Conservation (phyloP, 2,888 invertebrate species). For the Pyrocoelia pectoralis region DNA sequence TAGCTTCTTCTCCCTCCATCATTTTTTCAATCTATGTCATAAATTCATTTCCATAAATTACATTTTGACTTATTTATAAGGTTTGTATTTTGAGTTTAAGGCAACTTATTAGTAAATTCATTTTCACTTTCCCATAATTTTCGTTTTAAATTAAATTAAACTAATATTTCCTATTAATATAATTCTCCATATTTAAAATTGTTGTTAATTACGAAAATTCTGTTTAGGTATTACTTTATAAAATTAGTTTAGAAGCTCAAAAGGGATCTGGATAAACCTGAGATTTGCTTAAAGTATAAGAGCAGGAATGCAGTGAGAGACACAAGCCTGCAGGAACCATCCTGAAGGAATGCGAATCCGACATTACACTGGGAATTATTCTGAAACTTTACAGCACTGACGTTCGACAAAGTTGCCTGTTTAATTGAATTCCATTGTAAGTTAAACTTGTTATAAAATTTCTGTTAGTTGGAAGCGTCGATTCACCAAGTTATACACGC, state of each 20-base stretch:
- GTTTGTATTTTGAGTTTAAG: no score
- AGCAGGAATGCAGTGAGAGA: conserved; percentile 35
- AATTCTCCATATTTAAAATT: no score
- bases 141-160: no score
- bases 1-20: no score
- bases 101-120: no score
- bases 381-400: conserved; percentile 48
- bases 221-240: conserved; percentile 15
- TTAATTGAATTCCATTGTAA: conserved; percentile 57
- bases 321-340: conserved; percentile 40
- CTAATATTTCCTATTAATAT: no score
- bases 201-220: not conserved
- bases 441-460: conserved; percentile 53
- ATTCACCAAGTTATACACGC: conserved; percentile 31
- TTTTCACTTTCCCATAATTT: no score
- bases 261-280: conserved; percentile 22
- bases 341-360: conserved; percentile 50
- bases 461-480: conserved; percentile 35
- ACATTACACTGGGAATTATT: conserved; percentile 54
- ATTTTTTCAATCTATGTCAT: no score
- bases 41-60: no score
- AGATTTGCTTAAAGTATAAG: conserved; percentile 19
- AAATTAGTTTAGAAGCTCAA: conserved; percentile 13
- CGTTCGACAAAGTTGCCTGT: conserved; percentile 54
- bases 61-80: no score